Conservation (phyloP, 2,888 invertebrate genomes). For the Platycheirus rosarum region DNA sequence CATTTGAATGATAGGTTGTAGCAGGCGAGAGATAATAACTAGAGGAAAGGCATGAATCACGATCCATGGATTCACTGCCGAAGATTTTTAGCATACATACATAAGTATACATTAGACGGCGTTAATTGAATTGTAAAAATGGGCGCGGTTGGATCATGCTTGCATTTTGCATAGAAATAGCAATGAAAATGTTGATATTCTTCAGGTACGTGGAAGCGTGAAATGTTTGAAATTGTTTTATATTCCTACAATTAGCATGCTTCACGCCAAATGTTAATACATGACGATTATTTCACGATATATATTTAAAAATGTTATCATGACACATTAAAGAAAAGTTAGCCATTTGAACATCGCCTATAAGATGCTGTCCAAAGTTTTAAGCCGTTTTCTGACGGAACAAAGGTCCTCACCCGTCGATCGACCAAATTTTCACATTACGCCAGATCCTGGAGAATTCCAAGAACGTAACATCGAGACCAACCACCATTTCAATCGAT, state of each 20-base stretch:
- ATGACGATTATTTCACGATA: conserved; percentile 13
- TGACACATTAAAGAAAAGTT: too few species aligned
- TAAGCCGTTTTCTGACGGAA: too few species aligned
- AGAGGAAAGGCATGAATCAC: conserved; percentile 55
- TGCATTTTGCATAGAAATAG: conserved; percentile 47
- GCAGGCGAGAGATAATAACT: conserved; percentile 35
- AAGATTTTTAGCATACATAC: too few species aligned
- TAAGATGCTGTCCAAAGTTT: too few species aligned
- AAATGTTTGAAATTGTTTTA: conserved; percentile 34
- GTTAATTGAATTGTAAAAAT: conserved; percentile 68
- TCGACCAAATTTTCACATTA: too few species aligned
- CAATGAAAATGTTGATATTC: conserved; percentile 44
- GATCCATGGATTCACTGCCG: conserved; percentile 44
- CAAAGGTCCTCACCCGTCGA: too few species aligned
- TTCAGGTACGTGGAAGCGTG: conserved; percentile 46
- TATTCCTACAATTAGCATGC: conserved; percentile 2
- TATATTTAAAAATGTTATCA: too few species aligned
- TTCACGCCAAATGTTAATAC: conserved; percentile 6
- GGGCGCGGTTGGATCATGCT: conserved; percentile 62
- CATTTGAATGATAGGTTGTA: conserved; percentile 43
- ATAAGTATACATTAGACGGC: conserved; percentile 31
- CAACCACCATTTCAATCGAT: too few species aligned
- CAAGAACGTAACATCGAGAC: too few species aligned
- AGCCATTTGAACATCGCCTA: too few species aligned
- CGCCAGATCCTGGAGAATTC: too few species aligned